A percentile compares a stretch with the other conserved stretches of the same genome.
Evolutionary conservation across 1,140 invertebrate genomes (phyloP).

Genomic region (Vanessa tameamea): DNA sequence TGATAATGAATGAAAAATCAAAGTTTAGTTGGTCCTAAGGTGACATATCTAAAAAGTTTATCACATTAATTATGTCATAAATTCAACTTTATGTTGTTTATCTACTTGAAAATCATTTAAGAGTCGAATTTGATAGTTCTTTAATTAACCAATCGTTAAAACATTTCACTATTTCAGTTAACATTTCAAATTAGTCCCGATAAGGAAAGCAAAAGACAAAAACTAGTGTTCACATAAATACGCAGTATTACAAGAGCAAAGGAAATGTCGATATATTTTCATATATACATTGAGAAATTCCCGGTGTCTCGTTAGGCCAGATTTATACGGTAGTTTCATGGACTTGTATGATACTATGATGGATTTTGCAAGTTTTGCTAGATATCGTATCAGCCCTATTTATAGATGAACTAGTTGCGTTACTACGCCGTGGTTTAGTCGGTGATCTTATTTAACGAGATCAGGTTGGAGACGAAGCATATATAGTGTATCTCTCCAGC

Average conservation of each 20-base stretch:
- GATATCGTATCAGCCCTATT: conserved; percentile 10
- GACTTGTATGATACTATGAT: conserved; percentile 5
- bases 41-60: no score
- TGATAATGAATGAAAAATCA: no score
- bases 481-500: not conserved
- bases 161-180: not conserved
- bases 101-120: no score
- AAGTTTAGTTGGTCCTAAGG: no score
- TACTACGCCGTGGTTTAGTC: not conserved
- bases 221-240: not conserved
- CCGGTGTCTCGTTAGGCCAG: conserved; percentile 28
- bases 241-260: not conserved
- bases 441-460: conserved; percentile 1
- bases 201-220: not conserved
- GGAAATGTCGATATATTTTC: conserved; percentile 30
- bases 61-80: no score
- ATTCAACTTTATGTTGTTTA: no score
- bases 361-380: conserved; percentile 25
- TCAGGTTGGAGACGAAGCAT: not conserved
- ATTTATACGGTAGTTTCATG: conserved; percentile 17
- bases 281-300: conserved; percentile 25
- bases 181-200: not conserved
- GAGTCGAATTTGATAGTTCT: not conserved
- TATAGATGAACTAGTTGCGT: not conserved
- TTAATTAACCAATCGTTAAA: not conserved